phyloP scores from a whole-genome alignment of 2,797 vertebrate genomes.

The Champsocephalus esox region DNA sequence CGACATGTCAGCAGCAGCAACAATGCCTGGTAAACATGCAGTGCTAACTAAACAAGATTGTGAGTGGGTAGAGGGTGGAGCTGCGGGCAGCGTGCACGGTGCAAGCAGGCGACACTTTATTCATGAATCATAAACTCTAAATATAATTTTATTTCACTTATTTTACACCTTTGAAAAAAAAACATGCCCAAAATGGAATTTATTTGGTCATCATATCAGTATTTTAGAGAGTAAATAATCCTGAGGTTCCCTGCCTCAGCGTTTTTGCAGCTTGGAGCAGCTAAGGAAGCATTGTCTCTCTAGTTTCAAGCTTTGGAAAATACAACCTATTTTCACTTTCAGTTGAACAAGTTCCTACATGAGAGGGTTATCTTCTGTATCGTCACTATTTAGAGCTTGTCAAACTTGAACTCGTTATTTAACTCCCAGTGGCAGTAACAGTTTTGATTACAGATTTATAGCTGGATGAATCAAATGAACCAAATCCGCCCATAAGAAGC shows the following conservation, averaged over 20 bases:
- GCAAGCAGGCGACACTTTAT: no score
- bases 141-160: no score
- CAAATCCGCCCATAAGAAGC: neutral
- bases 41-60: no score
- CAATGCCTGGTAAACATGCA: no score
- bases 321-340: conserved; percentile 21
- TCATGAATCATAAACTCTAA: no score
- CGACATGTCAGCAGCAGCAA: no score
- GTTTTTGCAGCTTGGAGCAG: conserved; percentile 1
- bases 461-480: neutral
- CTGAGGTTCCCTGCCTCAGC: neutral
- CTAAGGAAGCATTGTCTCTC: conserved; percentile 12
- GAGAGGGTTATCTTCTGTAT: neutral
- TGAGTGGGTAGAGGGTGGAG: no score
- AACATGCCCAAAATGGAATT: no score
- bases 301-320: conserved; percentile 24
- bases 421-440: neutral
- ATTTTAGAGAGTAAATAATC: neutral
- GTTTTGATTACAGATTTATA: neutral
- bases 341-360: conserved; percentile 9
- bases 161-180: no score
- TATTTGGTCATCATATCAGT: no score
- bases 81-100: no score
- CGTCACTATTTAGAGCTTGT: neutral
- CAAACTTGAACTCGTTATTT: neutral